phyloP scores from a whole-genome alignment of 2,113 vertebrate species.

The Poecile atricapillus region DNA sequence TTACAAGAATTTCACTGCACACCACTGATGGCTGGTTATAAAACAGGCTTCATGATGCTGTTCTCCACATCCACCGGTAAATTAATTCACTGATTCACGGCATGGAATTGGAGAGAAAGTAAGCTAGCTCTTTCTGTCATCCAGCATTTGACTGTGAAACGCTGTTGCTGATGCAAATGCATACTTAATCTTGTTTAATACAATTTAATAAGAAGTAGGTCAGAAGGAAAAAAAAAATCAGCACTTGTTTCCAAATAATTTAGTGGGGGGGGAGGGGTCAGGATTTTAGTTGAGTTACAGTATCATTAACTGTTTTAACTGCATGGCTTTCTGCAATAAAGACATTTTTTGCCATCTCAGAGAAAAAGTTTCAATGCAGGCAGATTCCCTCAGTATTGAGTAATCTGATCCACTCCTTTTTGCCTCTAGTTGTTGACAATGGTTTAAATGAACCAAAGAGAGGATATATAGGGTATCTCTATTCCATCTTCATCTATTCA shows the following conservation, averaged over 20 bases:
- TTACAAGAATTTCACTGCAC: constrained; percentile 36
- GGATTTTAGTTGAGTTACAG: neutral
- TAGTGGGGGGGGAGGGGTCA: no score
- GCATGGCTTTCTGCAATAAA: neutral
- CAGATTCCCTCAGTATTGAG: neutral
- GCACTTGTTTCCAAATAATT: constrained; percentile 14
- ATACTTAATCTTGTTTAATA: constrained; percentile 47
- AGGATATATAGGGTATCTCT: neutral
- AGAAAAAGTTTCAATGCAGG: neutral
- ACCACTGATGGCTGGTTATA: constrained; percentile 38
- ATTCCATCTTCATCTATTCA: neutral
- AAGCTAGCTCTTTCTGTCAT: constrained; percentile 34
- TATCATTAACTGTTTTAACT: neutral
- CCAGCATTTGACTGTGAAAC: constrained; percentile 36
- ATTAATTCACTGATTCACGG: constrained; percentile 52
- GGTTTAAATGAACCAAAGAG: neutral
- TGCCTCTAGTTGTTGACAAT: neutral
- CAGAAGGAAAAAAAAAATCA: neutral
- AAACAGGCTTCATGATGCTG: constrained; percentile 21
- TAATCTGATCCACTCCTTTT: neutral
- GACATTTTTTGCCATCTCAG: neutral
- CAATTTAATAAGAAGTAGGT: constrained; percentile 54
- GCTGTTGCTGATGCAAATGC: constrained; percentile 18
- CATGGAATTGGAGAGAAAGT: constrained; percentile 37
- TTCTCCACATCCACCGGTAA: constrained; percentile 17